These are phyloP conservation scores for Aspidiotus destructor DNA, from an alignment of 2,888 invertebrate genomes.

Conservation along the genomic window DNA sequence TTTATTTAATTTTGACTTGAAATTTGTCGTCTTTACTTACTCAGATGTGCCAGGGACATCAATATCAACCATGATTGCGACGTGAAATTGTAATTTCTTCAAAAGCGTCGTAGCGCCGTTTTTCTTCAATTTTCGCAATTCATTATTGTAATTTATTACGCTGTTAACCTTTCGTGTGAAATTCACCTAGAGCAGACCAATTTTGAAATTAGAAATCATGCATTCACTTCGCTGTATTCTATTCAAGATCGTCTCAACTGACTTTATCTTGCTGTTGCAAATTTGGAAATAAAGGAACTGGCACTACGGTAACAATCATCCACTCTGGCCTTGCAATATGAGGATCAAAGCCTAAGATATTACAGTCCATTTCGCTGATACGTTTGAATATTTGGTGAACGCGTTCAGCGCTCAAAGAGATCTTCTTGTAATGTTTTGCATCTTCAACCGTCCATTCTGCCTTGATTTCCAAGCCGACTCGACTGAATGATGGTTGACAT, in stretches of 20 bases:
- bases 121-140: slow-evolving; percentile 86
- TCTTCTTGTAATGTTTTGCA: slow-evolving; percentile 96
- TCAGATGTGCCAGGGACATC: slow-evolving; percentile 55
- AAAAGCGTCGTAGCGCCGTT: slow-evolving; percentile 96
- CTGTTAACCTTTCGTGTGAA: slow-evolving; percentile 97
- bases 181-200: slow-evolving; percentile 65
- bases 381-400: slow-evolving; percentile 77
- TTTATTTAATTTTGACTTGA: too few species aligned
- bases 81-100: slow-evolving; percentile 96
- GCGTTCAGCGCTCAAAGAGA: slow-evolving; percentile 82
- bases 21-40: slow-evolving; percentile 57
- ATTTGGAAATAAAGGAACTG: slow-evolving; percentile 68
- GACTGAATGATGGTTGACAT: slow-evolving; percentile 86
- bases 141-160: slow-evolving; percentile 96
- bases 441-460: slow-evolving; percentile 99
- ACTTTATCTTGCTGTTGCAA: too few species aligned
- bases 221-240: background rate
- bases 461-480: slow-evolving; percentile 81
- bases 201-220: background rate
- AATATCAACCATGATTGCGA: slow-evolving; percentile 92
- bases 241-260: too few species aligned
- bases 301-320: slow-evolving; percentile 97
- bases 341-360: slow-evolving; percentile 90
- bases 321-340: slow-evolving; percentile 96
- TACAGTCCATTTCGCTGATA: slow-evolving; percentile 80